phyloP scores from a whole-genome alignment of 1,140 invertebrate genomes.

The Palaemon carinicauda region DNA sequence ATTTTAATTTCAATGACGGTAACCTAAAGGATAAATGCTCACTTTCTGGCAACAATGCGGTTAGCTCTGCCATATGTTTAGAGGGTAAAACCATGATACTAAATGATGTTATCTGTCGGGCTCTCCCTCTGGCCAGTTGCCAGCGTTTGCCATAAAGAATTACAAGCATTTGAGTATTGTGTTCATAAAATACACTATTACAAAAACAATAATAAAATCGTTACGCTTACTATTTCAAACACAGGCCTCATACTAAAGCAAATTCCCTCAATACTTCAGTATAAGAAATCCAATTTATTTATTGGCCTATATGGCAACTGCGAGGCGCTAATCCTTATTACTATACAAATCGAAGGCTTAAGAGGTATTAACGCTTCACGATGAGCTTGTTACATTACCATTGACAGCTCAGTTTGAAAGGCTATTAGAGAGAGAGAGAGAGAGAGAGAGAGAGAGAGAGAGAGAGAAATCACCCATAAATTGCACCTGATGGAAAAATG shows the following conservation, averaged over 20 bases:
- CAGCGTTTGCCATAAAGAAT: background rate
- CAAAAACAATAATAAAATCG: no score
- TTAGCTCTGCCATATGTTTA: constrained; percentile 34
- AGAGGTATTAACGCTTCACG: constrained; percentile 13
- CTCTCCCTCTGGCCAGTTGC: background rate
- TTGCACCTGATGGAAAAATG: no score
- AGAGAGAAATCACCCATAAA: background rate
- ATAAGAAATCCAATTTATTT: background rate
- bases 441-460: background rate
- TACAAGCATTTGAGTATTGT: background rate
- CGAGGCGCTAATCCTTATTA: constrained; percentile 21
- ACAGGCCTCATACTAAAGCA: background rate
- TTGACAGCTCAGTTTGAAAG: background rate
- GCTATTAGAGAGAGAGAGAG: background rate
- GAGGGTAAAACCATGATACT: constrained; percentile 27
- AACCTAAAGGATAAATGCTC: background rate
- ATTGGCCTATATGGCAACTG: background rate
- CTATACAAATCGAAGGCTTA: constrained; percentile 23
- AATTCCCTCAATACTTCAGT: background rate
- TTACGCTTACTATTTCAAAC: no score
- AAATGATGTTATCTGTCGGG: constrained; percentile 35
- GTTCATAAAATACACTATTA: no score
- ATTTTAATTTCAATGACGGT: no score
- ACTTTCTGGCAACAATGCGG: background rate
- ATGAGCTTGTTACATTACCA: constrained; percentile 44